phyloP scores from a whole-genome alignment of 2,797 vertebrate genomes.

The Anguilla obscura region DNA sequence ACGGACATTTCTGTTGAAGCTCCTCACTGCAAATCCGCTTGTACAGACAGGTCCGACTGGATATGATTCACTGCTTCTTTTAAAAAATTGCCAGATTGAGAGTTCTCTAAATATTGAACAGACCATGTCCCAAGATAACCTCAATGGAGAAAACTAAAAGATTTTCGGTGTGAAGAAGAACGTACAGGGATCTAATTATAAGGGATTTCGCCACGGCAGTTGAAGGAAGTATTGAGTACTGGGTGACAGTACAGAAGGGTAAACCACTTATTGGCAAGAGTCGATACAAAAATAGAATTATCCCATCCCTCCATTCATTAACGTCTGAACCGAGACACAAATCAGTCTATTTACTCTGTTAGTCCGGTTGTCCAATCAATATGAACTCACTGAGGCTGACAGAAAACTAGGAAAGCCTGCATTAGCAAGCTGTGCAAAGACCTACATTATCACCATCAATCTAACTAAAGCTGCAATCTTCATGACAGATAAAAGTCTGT shows the following conservation, averaged over 20 bases:
- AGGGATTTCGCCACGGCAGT: neutral
- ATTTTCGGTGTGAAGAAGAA: neutral
- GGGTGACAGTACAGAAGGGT: neutral
- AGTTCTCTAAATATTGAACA: neutral
- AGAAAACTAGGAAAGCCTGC: neutral
- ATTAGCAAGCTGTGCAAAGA: neutral
- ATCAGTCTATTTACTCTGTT: neutral
- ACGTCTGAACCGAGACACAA: neutral
- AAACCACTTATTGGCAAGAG: neutral
- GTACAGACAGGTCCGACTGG: neutral
- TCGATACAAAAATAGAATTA: neutral
- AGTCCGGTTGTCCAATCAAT: neutral
- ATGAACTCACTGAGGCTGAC: neutral
- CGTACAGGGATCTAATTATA: neutral
- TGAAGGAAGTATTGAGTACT: neutral
- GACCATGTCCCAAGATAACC: neutral
- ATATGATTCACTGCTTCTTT: neutral
- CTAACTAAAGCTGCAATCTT: neutral
- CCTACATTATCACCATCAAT: too few relatives aligned
- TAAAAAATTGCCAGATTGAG: neutral
- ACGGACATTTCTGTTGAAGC: neutral
- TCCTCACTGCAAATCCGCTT: neutral
- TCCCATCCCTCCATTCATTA: neutral
- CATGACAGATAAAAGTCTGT: neutral
- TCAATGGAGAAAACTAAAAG: neutral